Conservation (phyloP, 2,888 invertebrate species). For the Lepidocyrtoides sp. region DNA sequence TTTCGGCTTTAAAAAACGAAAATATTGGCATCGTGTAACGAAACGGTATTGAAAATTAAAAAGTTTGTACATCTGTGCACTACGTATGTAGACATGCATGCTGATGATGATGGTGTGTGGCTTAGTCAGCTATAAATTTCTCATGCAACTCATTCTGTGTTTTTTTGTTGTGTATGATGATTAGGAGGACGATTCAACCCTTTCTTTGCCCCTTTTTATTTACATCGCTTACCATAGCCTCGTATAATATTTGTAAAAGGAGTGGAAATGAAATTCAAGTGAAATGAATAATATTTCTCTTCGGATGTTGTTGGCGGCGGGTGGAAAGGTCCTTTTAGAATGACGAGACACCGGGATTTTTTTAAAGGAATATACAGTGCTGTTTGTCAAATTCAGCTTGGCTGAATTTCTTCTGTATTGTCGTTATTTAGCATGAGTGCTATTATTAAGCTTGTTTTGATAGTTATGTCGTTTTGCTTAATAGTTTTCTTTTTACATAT, state of each 20-base stretch:
- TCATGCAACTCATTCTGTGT: conserved; percentile 7
- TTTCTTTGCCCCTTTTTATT: conserved; percentile 31
- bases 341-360: conserved; percentile 28
- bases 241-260: conserved; percentile 6
- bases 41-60: conserved; percentile 6
- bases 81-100: not conserved
- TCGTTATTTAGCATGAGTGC: not conserved
- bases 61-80: not conserved
- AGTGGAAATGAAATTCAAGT: conserved; percentile 42
- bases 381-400: not conserved
- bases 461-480: conserved; percentile 17
- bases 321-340: conserved; percentile 35
- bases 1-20: conserved; percentile 60
- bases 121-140: not conserved
- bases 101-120: not conserved
- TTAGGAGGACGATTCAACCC: conserved; percentile 39
- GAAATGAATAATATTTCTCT: conserved; percentile 54
- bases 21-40: conserved; percentile 49
- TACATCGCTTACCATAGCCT: no score
- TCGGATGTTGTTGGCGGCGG: conserved; percentile 8
- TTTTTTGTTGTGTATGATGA: conserved; percentile 10
- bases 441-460: conserved; percentile 12
- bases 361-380: not conserved
- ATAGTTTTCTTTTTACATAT: not conserved
- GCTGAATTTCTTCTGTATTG: not conserved